Evolutionary conservation across 2,797 vertebrate species (phyloP).

Genomic region (Enteromius fasciolatus): DNA sequence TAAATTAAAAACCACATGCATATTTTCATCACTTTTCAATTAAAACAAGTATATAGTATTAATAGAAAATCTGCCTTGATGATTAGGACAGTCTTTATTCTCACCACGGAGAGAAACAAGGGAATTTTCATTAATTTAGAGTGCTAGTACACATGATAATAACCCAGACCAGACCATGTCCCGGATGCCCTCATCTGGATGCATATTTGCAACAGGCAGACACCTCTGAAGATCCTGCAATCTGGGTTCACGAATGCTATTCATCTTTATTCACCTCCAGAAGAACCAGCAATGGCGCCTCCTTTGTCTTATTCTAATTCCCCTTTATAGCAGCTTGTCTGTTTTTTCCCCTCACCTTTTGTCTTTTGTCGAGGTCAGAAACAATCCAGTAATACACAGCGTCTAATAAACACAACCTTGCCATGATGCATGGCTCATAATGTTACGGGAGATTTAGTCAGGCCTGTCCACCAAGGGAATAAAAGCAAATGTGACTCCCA

Average conservation of each 20-base stretch:
- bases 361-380: constrained; percentile 39
- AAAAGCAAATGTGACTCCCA: constrained; percentile 31
- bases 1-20: background rate
- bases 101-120: constrained; percentile 10
- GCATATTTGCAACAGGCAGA: constrained; percentile 34
- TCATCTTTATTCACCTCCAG: constrained; percentile 51
- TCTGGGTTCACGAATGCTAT: constrained; percentile 45
- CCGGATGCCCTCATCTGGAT: constrained; percentile 51
- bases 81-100: constrained; percentile 19
- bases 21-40: background rate
- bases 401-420: constrained; percentile 51
- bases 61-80: constrained; percentile 31
- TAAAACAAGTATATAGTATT: constrained; percentile 4
- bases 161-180: constrained; percentile 29
- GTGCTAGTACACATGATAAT: constrained; percentile 26
- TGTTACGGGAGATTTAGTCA: constrained; percentile 57
- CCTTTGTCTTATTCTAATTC: constrained; percentile 56
- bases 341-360: constrained; percentile 46
- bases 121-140: background rate
- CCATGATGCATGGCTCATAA: constrained; percentile 52
- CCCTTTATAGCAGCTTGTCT: constrained; percentile 43
- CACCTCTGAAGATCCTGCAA: constrained; percentile 49
- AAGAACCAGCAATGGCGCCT: background rate
- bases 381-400: constrained; percentile 15
- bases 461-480: constrained; percentile 34